Base-by-base conservation (phyloP, 2,888 invertebrate species). In the Gasteruption jaculator region DNA sequence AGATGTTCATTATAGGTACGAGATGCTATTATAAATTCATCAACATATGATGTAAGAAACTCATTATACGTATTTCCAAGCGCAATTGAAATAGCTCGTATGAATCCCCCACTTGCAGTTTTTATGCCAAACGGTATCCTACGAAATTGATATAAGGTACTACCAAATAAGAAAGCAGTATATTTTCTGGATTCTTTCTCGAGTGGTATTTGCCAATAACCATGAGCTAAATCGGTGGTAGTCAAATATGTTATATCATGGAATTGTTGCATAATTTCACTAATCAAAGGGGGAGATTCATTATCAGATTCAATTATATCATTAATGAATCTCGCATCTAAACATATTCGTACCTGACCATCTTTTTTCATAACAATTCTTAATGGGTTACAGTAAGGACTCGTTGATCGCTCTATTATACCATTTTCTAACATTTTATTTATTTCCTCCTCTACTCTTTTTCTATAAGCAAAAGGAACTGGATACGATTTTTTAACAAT, bases 301-400 rank as follows among this genome's bases (percentile, higher is more conserved):
- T 50, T 40, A 38, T 62, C 58, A 1, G 50, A 40, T n/a, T 51
- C 42, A 43, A 63, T 58, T 16, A 40, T 20, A 6, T 41, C 43
- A 42, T 62, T 62, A 8, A 61, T 25, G 29, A 43, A 37, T 7
- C 61, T 25, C 2, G 61, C 63, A 43, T 63, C 58, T 24, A 60
- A 39, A 45, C 58, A 56, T 16, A 61, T 41, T 4, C 59, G 36
- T 1, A 60, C 41, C 5, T 47, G 39, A 3, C 56, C 56, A 30
- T 61, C 55, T 36, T 61, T 61, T 24, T 49, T 20, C 18, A 46
- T 25, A 1, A 52, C 53, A 7, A 52, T 53, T 1, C 56, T 53
- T 18, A 61, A 37, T 4, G 61, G 61, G 33, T 57, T 58, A 5
- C 49, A 38, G 44, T n/a, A n/a, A n/a, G n/a, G n/a, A n/a, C n/a